Evolutionary conservation across 2,113 vertebrate genomes (phyloP), one percentile per base, ranked within the genome.

Genomic region (Strix aluco): DNA sequence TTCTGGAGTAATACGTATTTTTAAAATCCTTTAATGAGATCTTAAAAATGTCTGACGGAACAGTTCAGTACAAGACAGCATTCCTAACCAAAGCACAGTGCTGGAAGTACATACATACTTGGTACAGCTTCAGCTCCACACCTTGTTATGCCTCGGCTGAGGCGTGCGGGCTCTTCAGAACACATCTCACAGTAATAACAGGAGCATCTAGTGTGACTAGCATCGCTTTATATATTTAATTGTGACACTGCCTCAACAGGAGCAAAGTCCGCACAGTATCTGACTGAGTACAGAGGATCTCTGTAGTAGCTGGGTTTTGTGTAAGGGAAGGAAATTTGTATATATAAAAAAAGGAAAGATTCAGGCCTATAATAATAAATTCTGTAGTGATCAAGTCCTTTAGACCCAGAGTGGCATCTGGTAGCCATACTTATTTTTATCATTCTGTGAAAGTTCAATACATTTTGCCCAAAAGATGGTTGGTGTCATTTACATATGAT

Each of bases 1-100:
- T 95, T 27, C 83, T 94, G 58, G 59, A 73, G 49, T 75, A 59
- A 87, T 36, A 65, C 15, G 8, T 49, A 62, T 94, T 90, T 94
- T 87, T 92, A 58, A 91, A 92, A 79, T 78, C 30, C 66, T 84
- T 85, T 81, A 72, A 63, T 78, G 77, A 94, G 88, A 86, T 67
- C 38, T 93, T 81, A 71, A 90, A 67, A n/a, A 67, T 1, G 2
- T 69, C 81, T 92, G 67, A 83, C 0, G 5, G 54, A 89, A 55
- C 3, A 4, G 51, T 81, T 91, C 66, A 63, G 71, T 22, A 86
- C 52, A 72, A 57, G 36, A 54, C 40, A 81, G 38, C 44, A 82
- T 71, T 83, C 69, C 57, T 51, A 81, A 79, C 42, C 75, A 69
- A 81, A 86, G 38, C 0, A 4, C 19, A 11, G 38, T 34, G 59